phyloP scores from a whole-genome alignment of 2,113 vertebrate genomes.

The Trogon surrucura region DNA sequence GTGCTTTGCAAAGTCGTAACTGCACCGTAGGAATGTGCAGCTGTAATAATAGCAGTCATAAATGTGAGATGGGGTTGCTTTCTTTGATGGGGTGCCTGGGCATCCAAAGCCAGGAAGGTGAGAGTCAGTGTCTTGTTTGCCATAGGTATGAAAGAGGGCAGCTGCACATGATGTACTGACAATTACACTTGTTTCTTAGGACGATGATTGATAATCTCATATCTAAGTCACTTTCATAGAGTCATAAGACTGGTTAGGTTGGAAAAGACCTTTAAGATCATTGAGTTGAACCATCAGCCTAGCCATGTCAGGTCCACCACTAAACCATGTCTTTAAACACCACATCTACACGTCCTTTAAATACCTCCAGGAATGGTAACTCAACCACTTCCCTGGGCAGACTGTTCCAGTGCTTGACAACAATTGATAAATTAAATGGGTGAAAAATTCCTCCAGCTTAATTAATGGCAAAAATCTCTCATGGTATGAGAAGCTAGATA shows the following conservation, averaged over 20 bases:
- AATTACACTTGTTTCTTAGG: background rate
- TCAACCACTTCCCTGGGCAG: too few relatives aligned
- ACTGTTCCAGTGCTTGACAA: too few relatives aligned
- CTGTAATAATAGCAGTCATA: background rate
- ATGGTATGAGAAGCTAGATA: fast-evolving
- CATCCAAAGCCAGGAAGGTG: background rate
- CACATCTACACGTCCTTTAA: too few relatives aligned
- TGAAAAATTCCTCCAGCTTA: background rate
- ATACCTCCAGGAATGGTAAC: too few relatives aligned
- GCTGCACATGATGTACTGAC: background rate
- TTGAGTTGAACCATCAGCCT: too few relatives aligned
- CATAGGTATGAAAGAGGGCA: background rate
- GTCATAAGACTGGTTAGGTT: too few relatives aligned
- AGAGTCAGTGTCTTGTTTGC: fast-evolving
- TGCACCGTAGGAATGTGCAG: background rate
- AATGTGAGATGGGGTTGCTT: background rate
- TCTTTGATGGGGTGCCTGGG: background rate
- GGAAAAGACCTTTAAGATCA: too few relatives aligned
- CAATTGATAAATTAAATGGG: background rate
- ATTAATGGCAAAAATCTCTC: background rate
- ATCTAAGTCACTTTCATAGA: background rate
- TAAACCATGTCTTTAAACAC: too few relatives aligned
- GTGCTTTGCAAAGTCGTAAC: background rate
- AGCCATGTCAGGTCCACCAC: too few relatives aligned
- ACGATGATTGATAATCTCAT: background rate